phyloP scores from a whole-genome alignment of 2,797 vertebrate genomes.

The Alexandromys oeconomus region DNA sequence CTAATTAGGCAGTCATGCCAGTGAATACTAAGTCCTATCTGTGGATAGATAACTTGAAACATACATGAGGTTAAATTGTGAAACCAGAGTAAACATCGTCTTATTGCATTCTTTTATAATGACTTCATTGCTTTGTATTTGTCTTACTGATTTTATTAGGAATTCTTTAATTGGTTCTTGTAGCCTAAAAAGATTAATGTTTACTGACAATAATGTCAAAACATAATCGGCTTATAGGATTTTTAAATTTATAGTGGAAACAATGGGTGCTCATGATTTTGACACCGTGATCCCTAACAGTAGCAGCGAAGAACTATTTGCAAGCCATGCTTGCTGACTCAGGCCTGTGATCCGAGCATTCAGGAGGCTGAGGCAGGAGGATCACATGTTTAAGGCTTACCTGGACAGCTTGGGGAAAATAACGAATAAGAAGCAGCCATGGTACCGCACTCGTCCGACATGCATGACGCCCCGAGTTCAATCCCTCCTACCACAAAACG shows the following conservation, averaged over 20 bases:
- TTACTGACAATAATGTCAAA: conserved; percentile 49
- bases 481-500: background rate
- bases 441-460: background rate
- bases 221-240: conserved; percentile 15
- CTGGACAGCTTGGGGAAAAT: background rate
- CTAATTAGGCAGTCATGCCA: background rate
- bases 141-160: conserved; percentile 26
- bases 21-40: background rate
- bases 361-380: background rate
- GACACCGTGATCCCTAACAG: background rate
- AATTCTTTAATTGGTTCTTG: conserved; percentile 53
- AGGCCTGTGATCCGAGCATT: background rate
- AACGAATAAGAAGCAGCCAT: too few species aligned
- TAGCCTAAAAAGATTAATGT: conserved; percentile 31
- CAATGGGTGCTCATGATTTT: background rate
- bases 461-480: background rate
- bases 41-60: conserved; percentile 33
- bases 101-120: conserved; percentile 25
- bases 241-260: conserved; percentile 43
- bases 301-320: background rate
- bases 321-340: background rate
- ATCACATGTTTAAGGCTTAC: background rate
- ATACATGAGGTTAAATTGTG: conserved; percentile 42
- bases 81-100: background rate
- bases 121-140: conserved; percentile 39